Evolutionary conservation across 2,797 vertebrate species (phyloP), one percentile per base, ranked within the genome.

Genomic region (Morus bassanus): DNA sequence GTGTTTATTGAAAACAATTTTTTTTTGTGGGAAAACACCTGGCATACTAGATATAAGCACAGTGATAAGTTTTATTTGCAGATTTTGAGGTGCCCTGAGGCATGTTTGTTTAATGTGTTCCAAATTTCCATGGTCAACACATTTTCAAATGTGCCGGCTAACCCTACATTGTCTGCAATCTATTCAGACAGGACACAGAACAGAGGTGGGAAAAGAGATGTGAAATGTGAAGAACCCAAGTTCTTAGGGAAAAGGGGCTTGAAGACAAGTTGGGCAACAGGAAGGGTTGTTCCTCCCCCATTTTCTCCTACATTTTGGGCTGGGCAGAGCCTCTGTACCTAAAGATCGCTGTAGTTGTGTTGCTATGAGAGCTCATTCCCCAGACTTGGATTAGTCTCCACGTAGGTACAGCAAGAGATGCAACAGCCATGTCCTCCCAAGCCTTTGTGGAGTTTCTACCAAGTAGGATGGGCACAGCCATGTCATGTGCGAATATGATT

Each of bases 401-500:
- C 18, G 24, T 23, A 37, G n/a, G 37, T 70, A 51, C 1, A 5
- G 37, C 28, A 85, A 60, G 28, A 74, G 24, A 21, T 41, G n/a
- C 21, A 61, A 28, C 3, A 72, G 14, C 37, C 45, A 15, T 10
- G 12, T 18, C 37, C 35, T 81, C 23, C 33, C 33, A 70, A 67
- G 37, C 5, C 53, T 75, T 35, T 68, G 67, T 24, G 33, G 46
- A 35, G 67, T 61, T 93, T 83, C 27, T 75, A 41, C 21, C 37
- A 65, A 68, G 23, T 9, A 72, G 45, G 50, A 31, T 13, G 24
- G 37, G 23, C 10, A 6, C 30, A 64, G 45, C 51, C 53, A 28
- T 33, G 28, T 53, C 59, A 17, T 0, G 0, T 19, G 37, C 1
- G 5, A 63, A n/a, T 60, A 67, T 15, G 21, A 41, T 72, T 60